phyloP scores from a whole-genome alignment of 2,888 invertebrate genomes.

The Mythimna albipuncta region DNA sequence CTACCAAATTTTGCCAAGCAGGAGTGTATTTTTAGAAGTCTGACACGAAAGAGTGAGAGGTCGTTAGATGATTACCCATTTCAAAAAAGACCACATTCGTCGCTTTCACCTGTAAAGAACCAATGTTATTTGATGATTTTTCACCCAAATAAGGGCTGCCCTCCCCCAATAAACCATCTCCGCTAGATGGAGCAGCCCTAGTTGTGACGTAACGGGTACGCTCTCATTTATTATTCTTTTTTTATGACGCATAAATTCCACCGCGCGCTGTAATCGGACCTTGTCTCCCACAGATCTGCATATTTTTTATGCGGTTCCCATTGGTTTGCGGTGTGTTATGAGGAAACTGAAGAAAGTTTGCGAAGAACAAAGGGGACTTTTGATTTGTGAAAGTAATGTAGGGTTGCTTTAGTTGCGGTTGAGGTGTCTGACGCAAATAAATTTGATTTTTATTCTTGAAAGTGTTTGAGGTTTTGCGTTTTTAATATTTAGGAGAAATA shows the following conservation, averaged over 20 bases:
- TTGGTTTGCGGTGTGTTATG: slow-evolving; percentile 57
- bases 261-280: slow-evolving; percentile 67
- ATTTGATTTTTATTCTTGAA: slow-evolving; percentile 4
- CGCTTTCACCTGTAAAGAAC: no score
- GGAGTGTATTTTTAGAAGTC: no score
- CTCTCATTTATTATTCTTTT: slow-evolving; percentile 73
- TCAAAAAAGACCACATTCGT: no score
- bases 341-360: slow-evolving; percentile 40
- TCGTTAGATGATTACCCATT: no score
- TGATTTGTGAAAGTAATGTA: slow-evolving; percentile 34
- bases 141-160: slow-evolving; percentile 8
- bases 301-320: slow-evolving; percentile 66
- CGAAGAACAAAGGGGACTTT: slow-evolving; percentile 42
- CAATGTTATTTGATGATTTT: no score
- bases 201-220: slow-evolving; percentile 61
- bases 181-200: slow-evolving; percentile 44
- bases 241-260: slow-evolving; percentile 74
- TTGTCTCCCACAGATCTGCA: slow-evolving; percentile 70
- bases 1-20: no score
- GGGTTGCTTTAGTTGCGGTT: slow-evolving; percentile 1
- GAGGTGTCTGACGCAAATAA: slow-evolving; percentile 2
- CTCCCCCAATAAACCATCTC: slow-evolving; percentile 37
- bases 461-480: background rate
- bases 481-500: no score
- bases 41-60: no score